Percentiles rank a stretch among this genome's conserved stretches.
Evolutionary conservation across 2,797 vertebrate genomes (phyloP).

Genomic region (Sciurus vulgaris): DNA sequence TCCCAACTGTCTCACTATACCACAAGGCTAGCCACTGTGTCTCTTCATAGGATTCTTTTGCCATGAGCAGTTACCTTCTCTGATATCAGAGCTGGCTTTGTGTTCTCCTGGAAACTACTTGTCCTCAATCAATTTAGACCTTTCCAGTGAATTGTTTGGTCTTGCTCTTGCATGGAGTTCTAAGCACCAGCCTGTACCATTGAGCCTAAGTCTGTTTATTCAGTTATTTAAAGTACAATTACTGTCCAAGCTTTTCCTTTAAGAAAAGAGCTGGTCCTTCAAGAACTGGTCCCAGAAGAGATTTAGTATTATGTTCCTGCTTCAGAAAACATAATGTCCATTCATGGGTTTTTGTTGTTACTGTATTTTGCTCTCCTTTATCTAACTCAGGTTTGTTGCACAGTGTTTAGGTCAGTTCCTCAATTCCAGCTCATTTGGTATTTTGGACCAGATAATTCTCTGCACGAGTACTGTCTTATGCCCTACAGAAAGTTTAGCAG

Average conservation of each 20-base stretch:
- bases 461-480: background rate
- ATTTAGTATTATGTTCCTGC: background rate
- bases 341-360: background rate
- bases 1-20: rapidly evolving
- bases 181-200: background rate
- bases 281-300: background rate
- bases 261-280: background rate
- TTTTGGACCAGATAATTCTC: background rate
- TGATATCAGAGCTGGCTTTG: background rate
- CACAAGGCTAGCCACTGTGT: background rate
- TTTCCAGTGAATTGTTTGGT: background rate
- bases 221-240: constrained; percentile 12
- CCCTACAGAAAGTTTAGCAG: rapidly evolving
- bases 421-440: background rate
- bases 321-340: background rate
- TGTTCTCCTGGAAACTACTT: background rate
- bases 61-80: background rate
- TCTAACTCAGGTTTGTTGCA: background rate
- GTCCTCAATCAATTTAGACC: background rate
- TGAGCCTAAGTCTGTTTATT: background rate
- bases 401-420: background rate
- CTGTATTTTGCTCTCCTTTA: background rate
- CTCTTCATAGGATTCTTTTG: background rate
- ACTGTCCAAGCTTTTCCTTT: background rate
- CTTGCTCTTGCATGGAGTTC: background rate